Evolutionary conservation across 92 coral and sea anemone species (phyloP).

Genomic region (Paramuricea clavata): DNA sequence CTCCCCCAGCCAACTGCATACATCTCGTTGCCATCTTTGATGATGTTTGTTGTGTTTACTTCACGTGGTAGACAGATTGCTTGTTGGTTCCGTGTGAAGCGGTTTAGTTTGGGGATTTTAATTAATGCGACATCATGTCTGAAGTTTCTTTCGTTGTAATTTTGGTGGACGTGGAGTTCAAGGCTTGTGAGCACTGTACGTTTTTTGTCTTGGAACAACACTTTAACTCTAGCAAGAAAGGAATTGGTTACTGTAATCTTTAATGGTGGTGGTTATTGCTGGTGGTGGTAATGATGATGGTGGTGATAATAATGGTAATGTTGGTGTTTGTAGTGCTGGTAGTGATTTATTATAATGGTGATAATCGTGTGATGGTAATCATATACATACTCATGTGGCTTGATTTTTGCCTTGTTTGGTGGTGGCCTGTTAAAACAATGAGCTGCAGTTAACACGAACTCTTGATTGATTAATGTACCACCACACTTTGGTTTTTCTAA

Average conservation of each 20-base stretch:
- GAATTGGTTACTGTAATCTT: not conserved
- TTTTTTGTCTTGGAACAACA: conserved; percentile 23
- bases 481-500: not conserved
- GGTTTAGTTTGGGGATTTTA: conserved; percentile 51
- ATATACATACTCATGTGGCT: not conserved
- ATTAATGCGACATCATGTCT: conserved; percentile 77
- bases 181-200: not conserved
- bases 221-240: not conserved
- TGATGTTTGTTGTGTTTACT: conserved; percentile 40
- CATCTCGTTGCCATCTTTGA: conserved; percentile 56
- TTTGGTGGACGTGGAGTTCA: conserved; percentile 63
- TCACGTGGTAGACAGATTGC: conserved; percentile 71
- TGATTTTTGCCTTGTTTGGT: too few species aligned
- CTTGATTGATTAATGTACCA: conserved; percentile 14
- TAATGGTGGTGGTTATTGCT: not conserved
- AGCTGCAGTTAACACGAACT: conserved; percentile 29
- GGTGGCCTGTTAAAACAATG: too few species aligned
- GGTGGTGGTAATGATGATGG: not conserved
- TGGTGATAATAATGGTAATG: not conserved
- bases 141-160: conserved; percentile 17
- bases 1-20: conserved; percentile 78
- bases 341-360: not conserved
- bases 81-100: conserved; percentile 38
- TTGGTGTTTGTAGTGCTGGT: not conserved
- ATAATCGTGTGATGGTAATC: not conserved